Base-by-base conservation (phyloP, 2,888 invertebrate genomes). In the Pyrochroa serraticornis region DNA sequence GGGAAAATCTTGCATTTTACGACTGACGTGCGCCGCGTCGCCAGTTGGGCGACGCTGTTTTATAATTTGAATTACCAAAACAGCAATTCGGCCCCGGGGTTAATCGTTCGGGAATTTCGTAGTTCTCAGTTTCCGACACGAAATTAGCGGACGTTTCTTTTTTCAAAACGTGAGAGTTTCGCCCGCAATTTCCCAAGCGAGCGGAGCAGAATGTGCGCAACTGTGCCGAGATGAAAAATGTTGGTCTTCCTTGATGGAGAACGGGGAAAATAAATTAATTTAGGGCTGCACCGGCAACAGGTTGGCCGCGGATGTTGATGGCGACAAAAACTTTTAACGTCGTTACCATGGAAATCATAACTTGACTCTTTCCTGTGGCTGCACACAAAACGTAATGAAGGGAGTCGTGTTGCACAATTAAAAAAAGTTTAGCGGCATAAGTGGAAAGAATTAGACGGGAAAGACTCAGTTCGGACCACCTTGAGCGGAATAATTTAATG, bases 221-320 rank as follows among this genome's bases (percentile, higher is more conserved):
- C 22, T 22, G 2, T 22, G 22, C 3, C 22, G 3, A 2, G 22
- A 64, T 63, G 63, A 67, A 63, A 67, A 66, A 67, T 63, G 58
- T 58, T 59, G 39, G 63, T 61, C 58, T 60, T 54, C 61, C 56
- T 60, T 67, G 64, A 65, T 64, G 61, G 61, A 66, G 60, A 60
- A 44, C 54, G 51, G 58, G 58, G 65, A 63, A 63, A 66, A 71
- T 70, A 71, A 71, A 71, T 71, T 68, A 71, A 71, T 71, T 68
- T 60, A 56, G 13, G 42, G 22, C 22, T 5, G 22, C 22, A 22
- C 47, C 37, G 33, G 68, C 71, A 71, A 71, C 71, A 71, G 69
- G 71, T 71, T 66, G 69, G 58, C 53, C 51, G 60, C 55, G 55
- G 46, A 42, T 44, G 55, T 50, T 41, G 49, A 54, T 52, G 63